These are phyloP conservation scores for Etheostoma perlongum DNA, from an alignment of 2,797 vertebrate genomes.

Conservation along the genomic window DNA sequence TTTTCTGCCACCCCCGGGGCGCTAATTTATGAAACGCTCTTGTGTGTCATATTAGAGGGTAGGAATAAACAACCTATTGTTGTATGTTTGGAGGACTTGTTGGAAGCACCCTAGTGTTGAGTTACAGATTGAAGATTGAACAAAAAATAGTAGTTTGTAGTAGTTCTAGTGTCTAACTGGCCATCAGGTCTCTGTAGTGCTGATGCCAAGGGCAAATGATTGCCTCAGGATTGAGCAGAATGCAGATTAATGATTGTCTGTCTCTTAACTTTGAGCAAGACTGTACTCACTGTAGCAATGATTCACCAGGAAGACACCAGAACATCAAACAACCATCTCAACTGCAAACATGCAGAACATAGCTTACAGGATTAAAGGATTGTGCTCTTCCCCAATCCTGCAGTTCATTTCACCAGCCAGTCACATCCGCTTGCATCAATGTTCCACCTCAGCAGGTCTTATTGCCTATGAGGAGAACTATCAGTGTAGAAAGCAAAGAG, in stretches of 20 bases:
- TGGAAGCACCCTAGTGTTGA: neutral
- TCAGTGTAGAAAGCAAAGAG: slow-evolving; percentile 17
- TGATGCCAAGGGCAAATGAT: slow-evolving; percentile 32
- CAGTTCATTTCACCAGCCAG: slow-evolving; percentile 53
- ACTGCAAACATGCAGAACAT: slow-evolving; percentile 51
- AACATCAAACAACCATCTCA: slow-evolving; percentile 44
- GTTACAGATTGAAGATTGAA: slow-evolving; percentile 27
- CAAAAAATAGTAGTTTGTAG: no score
- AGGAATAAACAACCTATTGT: no score
- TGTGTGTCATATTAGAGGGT: no score
- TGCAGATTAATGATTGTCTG: slow-evolving; percentile 48
- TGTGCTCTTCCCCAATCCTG: slow-evolving; percentile 45
- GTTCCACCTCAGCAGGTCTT: slow-evolving; percentile 38
- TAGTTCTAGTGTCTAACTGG: slow-evolving; percentile 12
- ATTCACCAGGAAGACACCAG: slow-evolving; percentile 46
- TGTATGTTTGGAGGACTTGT: no score
- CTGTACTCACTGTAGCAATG: slow-evolving; percentile 35
- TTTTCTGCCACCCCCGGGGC: no score
- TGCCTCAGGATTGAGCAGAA: slow-evolving; percentile 38
- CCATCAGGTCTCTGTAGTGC: neutral
- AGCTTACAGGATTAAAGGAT: slow-evolving; percentile 57
- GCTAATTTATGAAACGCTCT: no score
- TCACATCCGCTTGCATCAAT: slow-evolving; percentile 41
- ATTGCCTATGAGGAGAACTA: slow-evolving; percentile 38
- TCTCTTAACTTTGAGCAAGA: slow-evolving; percentile 24